These are phyloP conservation scores for Triplophysa bombifrons DNA, from an alignment of 2,797 vertebrate genomes.

Conservation along the genomic window DNA sequence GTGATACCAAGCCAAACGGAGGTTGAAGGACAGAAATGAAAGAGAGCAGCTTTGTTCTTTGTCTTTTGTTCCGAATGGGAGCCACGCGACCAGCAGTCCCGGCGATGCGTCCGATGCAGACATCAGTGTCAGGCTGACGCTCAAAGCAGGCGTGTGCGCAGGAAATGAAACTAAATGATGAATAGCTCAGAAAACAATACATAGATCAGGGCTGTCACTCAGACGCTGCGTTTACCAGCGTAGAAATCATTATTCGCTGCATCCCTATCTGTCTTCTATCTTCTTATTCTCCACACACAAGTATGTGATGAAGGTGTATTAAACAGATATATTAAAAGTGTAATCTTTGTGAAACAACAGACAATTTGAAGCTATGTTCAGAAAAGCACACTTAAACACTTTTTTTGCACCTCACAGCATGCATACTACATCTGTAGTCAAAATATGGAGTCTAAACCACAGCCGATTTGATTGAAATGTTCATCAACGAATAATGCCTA, in stretches of 20 bases:
- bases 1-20: neutral
- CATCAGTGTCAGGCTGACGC: conserved; percentile 63
- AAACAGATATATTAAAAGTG: conserved; percentile 11
- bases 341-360: neutral
- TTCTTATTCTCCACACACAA: neutral
- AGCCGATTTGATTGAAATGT: neutral
- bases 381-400: neutral
- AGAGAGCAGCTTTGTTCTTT: neutral
- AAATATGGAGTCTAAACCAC: neutral
- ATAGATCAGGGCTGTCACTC: conserved; percentile 71
- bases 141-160: conserved; percentile 68
- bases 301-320: neutral
- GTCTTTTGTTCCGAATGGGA: conserved; percentile 51
- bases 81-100: conserved; percentile 53
- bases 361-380: neutral
- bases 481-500: neutral
- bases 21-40: neutral
- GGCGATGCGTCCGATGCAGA: conserved; percentile 60
- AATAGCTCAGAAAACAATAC: conserved; percentile 74
- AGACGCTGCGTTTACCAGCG: conserved; percentile 56
- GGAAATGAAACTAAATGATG: conserved; percentile 74
- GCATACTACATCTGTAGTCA: neutral
- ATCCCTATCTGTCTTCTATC: conserved; percentile 3
- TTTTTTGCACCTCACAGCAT: neutral
- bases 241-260: conserved; percentile 11